Evolutionary conservation across 1,140 invertebrate species (phyloP), one percentile per base, ranked within the genome.

Genomic region (Megathymus violae): DNA sequence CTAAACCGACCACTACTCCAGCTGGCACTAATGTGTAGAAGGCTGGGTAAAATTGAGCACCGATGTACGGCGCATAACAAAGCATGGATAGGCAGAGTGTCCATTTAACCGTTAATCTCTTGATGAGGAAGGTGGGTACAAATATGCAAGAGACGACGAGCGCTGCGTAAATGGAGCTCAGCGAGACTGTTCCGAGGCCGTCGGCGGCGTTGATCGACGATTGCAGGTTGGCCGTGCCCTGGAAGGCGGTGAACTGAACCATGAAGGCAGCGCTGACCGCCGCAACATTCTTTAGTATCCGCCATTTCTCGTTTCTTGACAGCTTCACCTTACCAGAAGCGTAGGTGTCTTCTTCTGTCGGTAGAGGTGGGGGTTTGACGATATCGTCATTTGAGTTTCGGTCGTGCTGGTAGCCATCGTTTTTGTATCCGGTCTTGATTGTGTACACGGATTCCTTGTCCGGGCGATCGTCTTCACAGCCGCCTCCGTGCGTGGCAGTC

Each of bases 21-120:
- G 97, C 96, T 0, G 98, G 98, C n/a, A 98, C 95, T 15, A 99
- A 92, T 1, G 97, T 98, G 78, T 96, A 97, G 89, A 97, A 97
- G 54, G 92, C 92, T 0, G 97, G 97, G 75, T 97, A 96, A 75
- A 99, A 98, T 90, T 99, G 98, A 1, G 97, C 95, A 4, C 93
- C 96, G 76, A 99, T 98, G 91, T 99, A 99, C 0, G 97, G 94
- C 4, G 96, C 96, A 91, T 99, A 99, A 78, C 97, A 97, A 31
- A 97, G 81, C 95, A 99, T 97, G 6, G 96, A 97, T 9, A 97
- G 76, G 58, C 97, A 97, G 10, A 99, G 92, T 0, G 98, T 99
- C 96, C 97, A 98, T 91, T 99, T 99, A 50, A 97, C 97, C 6
- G 97, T 98, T 58, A 99, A 92, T 76, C 95, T 93, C 77, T 96